Base-by-base conservation (phyloP, 2,113 vertebrate species). In the Paramisgurnus dabryanus region DNA sequence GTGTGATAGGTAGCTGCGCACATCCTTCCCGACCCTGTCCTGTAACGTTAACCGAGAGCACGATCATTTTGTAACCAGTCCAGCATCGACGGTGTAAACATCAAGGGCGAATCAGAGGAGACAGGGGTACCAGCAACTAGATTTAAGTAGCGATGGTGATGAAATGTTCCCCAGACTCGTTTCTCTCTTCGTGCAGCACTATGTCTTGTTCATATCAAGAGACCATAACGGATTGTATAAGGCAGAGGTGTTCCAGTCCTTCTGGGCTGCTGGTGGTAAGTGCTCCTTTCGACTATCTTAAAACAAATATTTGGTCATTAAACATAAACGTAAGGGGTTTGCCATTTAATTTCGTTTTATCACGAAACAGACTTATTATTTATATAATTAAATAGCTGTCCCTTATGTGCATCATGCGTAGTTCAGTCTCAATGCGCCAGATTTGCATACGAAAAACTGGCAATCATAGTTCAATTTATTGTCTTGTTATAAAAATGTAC, bases 231-330 rank as follows among this genome's bases (percentile, higher is more conserved):
- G 40, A 43, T 76, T 53, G 12, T 15, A 7, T 4, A 65, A 34
- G 39, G 67, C 60, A 55, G 71, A 73, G 47, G 45, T 57, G 10
- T 60, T 53, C 7, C 63, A 45, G 45, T 64, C 17, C 50, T 58
- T 58, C 17, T 41, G 78, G 40, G 74, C 5, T 2, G 27, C 43
- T 67, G 73, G 65, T 73, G 73, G 71, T 63, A 71, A 81, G 70
- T 68, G 71, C 4, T 4, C 1, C 15, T 45, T 8, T 22, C 58
- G 17, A 5, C 15, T 4, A 5, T 7, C 69, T 7, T 8, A 41
- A 73, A 5, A 17, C n/a, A 27, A 49, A 39, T 39, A 0, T 39
- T 55, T 13, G 55, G 71, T 3, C 40, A 60, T 0, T 61, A 74
- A 57, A 6, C 7, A 47, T 10, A 49, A 41, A 55, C 1, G 27